Evolutionary conservation across 2,888 invertebrate species (phyloP).

Genomic region (Calameuta filiformis): DNA sequence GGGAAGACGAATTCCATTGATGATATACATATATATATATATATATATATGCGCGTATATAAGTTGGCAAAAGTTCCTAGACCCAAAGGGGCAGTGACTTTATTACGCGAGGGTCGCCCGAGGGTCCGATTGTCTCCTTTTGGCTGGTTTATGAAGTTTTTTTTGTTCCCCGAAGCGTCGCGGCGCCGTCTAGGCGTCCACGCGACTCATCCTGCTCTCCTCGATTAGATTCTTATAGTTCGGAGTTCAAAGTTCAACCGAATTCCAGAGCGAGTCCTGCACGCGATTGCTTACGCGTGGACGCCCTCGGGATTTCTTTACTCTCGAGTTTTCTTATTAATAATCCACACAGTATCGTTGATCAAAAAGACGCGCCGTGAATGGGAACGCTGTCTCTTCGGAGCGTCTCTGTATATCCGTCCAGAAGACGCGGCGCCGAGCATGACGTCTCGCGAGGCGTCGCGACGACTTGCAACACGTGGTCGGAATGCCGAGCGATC

Average conservation of each 20-base stretch:
- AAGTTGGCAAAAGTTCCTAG: neutral
- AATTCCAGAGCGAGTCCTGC: neutral
- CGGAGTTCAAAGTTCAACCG: neutral
- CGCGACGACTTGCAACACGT: neutral
- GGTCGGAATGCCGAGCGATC: neutral
- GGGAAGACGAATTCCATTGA: neutral
- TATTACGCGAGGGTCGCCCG: neutral
- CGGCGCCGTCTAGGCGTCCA: slow-evolving; percentile 5
- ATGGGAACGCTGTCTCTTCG: neutral
- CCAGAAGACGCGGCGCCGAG: neutral
- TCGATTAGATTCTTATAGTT: neutral
- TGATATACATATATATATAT: neutral
- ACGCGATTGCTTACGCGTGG: neutral
- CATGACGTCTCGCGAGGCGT: neutral
- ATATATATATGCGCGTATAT: too few relatives aligned
- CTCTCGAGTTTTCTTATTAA: slow-evolving; percentile 9
- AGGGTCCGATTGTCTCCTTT: neutral
- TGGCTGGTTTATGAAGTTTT: neutral
- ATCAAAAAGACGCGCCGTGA: slow-evolving; percentile 4
- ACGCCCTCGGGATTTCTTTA: neutral
- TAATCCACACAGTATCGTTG: slow-evolving; percentile 2
- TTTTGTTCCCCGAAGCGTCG: neutral
- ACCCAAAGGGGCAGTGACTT: neutral
- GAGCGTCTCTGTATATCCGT: neutral
- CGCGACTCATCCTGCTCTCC: neutral